phyloP scores from a whole-genome alignment of 2,888 invertebrate genomes.

The Pemphredon lugubris region DNA sequence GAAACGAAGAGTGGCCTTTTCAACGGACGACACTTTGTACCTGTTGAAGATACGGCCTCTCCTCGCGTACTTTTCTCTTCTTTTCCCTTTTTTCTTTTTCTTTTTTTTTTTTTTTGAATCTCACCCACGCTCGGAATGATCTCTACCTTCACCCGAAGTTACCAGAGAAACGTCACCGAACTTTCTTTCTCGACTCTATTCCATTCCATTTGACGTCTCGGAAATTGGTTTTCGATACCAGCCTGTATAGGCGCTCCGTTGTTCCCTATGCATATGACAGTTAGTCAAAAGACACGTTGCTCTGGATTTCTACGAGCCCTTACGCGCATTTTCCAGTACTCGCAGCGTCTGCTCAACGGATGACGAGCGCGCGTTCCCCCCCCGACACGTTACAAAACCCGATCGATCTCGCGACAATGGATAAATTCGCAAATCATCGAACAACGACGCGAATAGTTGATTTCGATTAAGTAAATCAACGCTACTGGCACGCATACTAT shows the following conservation, averaged over 20 bases:
- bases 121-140: constrained; percentile 47
- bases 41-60: constrained; percentile 68
- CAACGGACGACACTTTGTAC: constrained; percentile 67
- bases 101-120: constrained; percentile 34
- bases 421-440: too few species aligned
- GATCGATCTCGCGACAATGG: too few species aligned
- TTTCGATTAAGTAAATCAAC: too few species aligned
- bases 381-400: too few species aligned
- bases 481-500: too few species aligned
- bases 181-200: constrained; percentile 58
- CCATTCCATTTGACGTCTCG: constrained; percentile 68
- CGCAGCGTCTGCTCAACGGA: too few species aligned
- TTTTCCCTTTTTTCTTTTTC: neutral
- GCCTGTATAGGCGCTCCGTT: constrained; percentile 60
- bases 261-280: constrained; percentile 68
- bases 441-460: too few species aligned
- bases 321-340: constrained; percentile 31
- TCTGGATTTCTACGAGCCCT: constrained; percentile 35
- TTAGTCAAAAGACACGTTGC: constrained; percentile 61
- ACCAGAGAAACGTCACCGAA: constrained; percentile 57
- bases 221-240: constrained; percentile 73
- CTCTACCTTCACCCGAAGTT: constrained; percentile 43
- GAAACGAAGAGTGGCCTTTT: constrained; percentile 62
- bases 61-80: constrained; percentile 33
- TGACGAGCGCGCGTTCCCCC: too few species aligned